Evolutionary conservation across 2,888 invertebrate species (phyloP), one percentile per base, ranked within the genome.

Genomic region (Oscheius sp.): DNA sequence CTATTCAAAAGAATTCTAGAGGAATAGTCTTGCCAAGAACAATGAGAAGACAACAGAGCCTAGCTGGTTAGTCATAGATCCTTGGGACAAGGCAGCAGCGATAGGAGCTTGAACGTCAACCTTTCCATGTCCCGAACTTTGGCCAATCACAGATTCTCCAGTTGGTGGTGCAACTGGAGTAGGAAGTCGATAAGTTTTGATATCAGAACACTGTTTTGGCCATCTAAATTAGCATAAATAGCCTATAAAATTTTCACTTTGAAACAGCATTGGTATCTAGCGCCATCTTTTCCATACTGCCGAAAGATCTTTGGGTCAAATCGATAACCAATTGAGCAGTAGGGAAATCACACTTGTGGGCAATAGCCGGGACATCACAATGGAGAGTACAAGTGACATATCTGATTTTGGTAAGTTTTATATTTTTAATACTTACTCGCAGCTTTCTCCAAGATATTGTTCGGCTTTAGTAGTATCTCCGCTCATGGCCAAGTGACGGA

Each of bases 381-480:
- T 84, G 84, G 4, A 84, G 73, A 23, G 83, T 82, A 67, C 84
- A 84, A n/a, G 78, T 83, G 27, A 84, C 81, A 65, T 83, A 82
- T 69, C 77, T 80, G 25, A n/a, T n/a, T n/a, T n/a, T n/a, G n/a
- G n/a, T n/a, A 42, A 64, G 15, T 6, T 55, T 23, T 33, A 17
- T 57, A 23, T 6, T 34, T n/a, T n/a, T 37, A 17, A n/a, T 10
- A 48, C 77, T 58, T 61, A 82, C 76, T 84, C 84, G 73, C 84
- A 84, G 15, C 82, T 80, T 63, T 84, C 81, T 15, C 69, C 78
- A 57, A 84, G 65, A 69, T 84, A 84, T 53, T 79, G 66, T 53
- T 84, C 84, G 5, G 84, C 84, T 12, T 74, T 74, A 1, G 81
- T 73, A 0, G 83, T 80, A 52, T 84, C 84, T 20, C 84, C 84